Evolutionary conservation across 1,140 invertebrate genomes (phyloP), one percentile per base, ranked within the genome.

Genomic region (Geopemphigus sp.): DNA sequence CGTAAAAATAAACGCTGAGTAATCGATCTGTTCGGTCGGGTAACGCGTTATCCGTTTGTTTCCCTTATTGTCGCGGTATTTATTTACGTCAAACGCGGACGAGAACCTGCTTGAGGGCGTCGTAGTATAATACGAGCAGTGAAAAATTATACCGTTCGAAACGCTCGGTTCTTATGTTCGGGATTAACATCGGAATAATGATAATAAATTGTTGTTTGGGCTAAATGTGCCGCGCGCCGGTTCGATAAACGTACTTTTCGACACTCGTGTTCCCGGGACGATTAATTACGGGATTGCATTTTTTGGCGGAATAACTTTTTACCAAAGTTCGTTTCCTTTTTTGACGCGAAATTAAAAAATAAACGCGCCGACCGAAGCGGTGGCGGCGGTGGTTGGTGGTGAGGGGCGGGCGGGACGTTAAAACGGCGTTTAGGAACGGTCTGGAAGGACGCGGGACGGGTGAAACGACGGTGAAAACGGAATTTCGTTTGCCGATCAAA

Each of bases 221-320:
- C 39, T 50, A 68, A 68, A 26, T 39, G 32, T 66, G 11, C n/a
- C n/a, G n/a, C 39, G 39, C 29, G 66, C 8, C 29, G 50, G 29
- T 72, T 72, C 50, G 29, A 72, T 53, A 29, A 29, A 19, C 17
- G 29, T n/a, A 72, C 50, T 29, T 72, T 53, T 72, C 53, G 68
- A 54, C 68, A 72, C 68, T 72, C 29, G 4, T 72, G n/a, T 17
- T 68, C 19, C 17, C 5, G 19, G 54, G 22, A 47, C 24, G 29
- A 72, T 72, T 72, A 54, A 72, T 72, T 72, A 72, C 11, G 24
- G 15, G 68, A 15, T 53, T 72, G 26, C 17, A 53, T 72, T 72
- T 70, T 68, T 68, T 29, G 11, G 14, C 4, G 54, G 29, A 19
- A 72, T n/a, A 54, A 72, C 50, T 53, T 54, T 72, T 54, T 22